Percentiles rank a stretch among this genome's conserved stretches.
Conservation (phyloP, 2,888 invertebrate genomes). For the Ochlodes sylvanus region DNA sequence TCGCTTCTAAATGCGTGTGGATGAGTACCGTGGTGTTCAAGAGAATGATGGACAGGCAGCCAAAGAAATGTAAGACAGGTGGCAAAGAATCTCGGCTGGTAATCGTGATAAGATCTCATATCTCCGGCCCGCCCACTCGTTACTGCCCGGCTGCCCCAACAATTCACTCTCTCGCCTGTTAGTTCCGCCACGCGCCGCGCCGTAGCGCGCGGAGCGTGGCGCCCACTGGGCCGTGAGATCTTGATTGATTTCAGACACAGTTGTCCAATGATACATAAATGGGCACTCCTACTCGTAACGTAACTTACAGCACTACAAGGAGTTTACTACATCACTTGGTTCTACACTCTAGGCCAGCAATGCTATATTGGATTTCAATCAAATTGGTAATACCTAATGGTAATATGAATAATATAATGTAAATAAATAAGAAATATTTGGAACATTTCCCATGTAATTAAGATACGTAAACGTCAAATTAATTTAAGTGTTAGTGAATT, state of each 20-base stretch:
- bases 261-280: slow-evolving; percentile 14
- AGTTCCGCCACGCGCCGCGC: slow-evolving; percentile 33
- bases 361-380: too few species aligned
- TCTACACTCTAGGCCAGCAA: too few species aligned
- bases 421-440: too few species aligned
- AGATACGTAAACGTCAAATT: too few species aligned
- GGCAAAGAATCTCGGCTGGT: slow-evolving; percentile 28
- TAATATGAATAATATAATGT: too few species aligned
- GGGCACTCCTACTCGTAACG: not conserved
- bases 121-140: slow-evolving; percentile 25
- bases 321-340: not conserved
- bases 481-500: too few species aligned
- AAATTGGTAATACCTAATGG: too few species aligned
- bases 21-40: not conserved
- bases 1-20: not conserved
- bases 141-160: slow-evolving; percentile 25
- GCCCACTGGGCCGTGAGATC: slow-evolving; percentile 31
- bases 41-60: not conserved
- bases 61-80: slow-evolving; percentile 16
- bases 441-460: too few species aligned
- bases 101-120: slow-evolving; percentile 32
- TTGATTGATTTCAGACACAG: slow-evolving; percentile 35
- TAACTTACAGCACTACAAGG: not conserved
- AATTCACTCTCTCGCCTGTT: slow-evolving; percentile 38
- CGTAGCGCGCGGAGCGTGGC: slow-evolving; percentile 17